Conservation (phyloP, 2,113 vertebrate genomes). For the Psilopogon haemacephalus region DNA sequence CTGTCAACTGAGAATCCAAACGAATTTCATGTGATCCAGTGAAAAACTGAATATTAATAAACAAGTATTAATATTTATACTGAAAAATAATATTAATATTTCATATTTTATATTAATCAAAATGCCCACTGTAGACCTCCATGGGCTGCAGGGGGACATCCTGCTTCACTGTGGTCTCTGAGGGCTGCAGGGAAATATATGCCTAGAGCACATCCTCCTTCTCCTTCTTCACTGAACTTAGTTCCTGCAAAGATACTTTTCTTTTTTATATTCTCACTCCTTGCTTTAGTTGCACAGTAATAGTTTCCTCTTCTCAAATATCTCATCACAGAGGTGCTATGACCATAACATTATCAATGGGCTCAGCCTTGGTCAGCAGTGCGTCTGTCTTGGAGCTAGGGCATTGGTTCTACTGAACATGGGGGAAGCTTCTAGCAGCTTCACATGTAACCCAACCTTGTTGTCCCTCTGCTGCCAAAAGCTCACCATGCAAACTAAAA, state of each 20-base stretch:
- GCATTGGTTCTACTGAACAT: neutral
- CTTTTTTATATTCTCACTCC: neutral
- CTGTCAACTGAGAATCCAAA: too few species aligned
- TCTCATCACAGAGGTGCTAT: rapidly evolving
- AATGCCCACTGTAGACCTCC: too few species aligned
- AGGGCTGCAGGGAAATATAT: neutral
- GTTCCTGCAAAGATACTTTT: neutral
- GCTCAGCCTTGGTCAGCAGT: rapidly evolving
- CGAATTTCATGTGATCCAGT: too few species aligned
- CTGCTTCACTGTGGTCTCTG: neutral
- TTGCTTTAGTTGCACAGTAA: neutral
- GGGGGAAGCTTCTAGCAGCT: neutral
- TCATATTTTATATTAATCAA: too few species aligned
- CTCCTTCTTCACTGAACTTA: neutral
- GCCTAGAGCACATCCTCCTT: neutral
- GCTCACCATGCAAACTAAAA: neutral
- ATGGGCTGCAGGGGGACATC: neutral
- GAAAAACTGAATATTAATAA: too few species aligned
- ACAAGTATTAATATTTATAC: too few species aligned
- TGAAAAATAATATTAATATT: too few species aligned
- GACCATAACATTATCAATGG: too few species aligned
- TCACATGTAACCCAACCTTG: neutral
- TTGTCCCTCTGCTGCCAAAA: neutral
- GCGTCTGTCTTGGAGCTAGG: rapidly evolving
- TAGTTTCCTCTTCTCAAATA: neutral